Conservation (phyloP, 2,797 vertebrate species). For the Centropyge bicolor region DNA sequence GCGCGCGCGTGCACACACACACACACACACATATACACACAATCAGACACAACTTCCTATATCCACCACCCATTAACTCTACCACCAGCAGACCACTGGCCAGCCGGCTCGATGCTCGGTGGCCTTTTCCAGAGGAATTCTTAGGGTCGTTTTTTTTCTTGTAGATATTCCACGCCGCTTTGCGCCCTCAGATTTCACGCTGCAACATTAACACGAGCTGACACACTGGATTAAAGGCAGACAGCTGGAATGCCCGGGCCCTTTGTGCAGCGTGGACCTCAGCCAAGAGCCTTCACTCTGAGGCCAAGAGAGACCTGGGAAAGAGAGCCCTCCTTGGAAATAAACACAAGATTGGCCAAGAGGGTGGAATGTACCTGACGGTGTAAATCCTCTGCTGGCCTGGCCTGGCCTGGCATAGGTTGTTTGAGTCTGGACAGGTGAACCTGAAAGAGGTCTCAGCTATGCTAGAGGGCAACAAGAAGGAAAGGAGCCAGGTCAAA, state of each 20-base stretch:
- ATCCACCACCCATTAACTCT: conserved; percentile 82
- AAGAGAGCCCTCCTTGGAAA: conserved; percentile 84
- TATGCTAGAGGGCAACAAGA: neutral
- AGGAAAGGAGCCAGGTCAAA: neutral
- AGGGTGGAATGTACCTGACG: conserved; percentile 81
- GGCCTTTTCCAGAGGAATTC: conserved; percentile 92
- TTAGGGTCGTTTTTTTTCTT: conserved; percentile 89
- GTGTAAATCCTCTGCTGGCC: conserved; percentile 66
- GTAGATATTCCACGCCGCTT: conserved; percentile 93
- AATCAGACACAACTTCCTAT: conserved; percentile 49
- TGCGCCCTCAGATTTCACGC: conserved; percentile 97
- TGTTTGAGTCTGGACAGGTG: conserved; percentile 42
- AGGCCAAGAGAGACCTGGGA: conserved; percentile 91
- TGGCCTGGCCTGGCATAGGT: conserved; percentile 32
- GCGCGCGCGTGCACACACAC: neutral
- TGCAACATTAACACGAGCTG: conserved; percentile 98
- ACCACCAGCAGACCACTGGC: conserved; percentile 69
- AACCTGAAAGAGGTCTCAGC: conserved; percentile 18
- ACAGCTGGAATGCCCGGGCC: conserved; percentile 97
- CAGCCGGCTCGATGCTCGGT: conserved; percentile 61
- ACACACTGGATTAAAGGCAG: conserved; percentile 99
- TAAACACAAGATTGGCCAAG: conserved; percentile 80
- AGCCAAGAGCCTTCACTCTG: conserved; percentile 93
- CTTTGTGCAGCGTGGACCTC: conserved; percentile 95
- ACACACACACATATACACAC: neutral